Evolutionary conservation across 2,113 vertebrate genomes (phyloP).

Genomic region (Pseudorectes ferrugineus): DNA sequence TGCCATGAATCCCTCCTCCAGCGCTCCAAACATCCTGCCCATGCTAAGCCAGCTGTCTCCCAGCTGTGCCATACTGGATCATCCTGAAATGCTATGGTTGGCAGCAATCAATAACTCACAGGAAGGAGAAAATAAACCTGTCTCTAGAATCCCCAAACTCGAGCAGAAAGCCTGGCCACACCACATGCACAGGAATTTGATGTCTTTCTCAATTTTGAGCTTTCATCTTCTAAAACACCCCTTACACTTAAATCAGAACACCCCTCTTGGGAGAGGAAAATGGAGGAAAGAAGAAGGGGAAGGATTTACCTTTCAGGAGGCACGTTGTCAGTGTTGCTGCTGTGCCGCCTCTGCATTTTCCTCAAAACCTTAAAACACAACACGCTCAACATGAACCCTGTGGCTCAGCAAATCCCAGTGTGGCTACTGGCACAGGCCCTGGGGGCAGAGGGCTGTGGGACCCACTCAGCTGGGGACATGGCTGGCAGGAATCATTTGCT

Average conservation of each 20-base stretch:
- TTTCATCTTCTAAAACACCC: background rate
- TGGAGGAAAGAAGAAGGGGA: background rate
- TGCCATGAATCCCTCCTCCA: background rate
- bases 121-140: background rate
- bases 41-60: background rate
- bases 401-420: background rate
- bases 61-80: background rate
- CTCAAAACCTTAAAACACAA: conserved; percentile 82
- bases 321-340: conserved; percentile 93
- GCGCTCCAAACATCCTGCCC: background rate
- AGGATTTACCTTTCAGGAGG: conserved; percentile 86
- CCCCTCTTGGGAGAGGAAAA: background rate
- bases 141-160: background rate
- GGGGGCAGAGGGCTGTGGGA: background rate
- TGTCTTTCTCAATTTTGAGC: background rate
- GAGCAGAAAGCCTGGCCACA: background rate
- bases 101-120: background rate
- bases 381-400: conserved; percentile 62
- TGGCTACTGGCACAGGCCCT: background rate
- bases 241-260: background rate
- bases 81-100: background rate
- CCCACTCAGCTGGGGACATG: background rate
- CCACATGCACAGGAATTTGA: background rate
- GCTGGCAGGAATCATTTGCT: background rate
- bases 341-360: conserved; percentile 98